Evolutionary conservation across 2,113 vertebrate species (phyloP).

Genomic region (Calidris pugnax): DNA sequence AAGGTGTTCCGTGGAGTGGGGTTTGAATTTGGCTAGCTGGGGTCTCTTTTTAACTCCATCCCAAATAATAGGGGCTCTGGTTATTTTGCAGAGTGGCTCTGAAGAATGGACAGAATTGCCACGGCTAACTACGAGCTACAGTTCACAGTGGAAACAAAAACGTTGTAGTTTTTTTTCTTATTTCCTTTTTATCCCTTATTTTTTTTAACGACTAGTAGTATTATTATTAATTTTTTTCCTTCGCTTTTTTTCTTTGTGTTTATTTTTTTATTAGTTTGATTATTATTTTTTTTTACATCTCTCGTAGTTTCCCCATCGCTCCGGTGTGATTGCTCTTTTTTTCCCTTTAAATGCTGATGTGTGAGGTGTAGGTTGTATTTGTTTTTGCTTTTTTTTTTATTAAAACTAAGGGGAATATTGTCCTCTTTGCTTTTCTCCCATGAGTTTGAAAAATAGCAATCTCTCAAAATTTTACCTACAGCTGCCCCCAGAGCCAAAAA

Average conservation of each 20-base stretch:
- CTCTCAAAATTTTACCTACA: constrained; percentile 75
- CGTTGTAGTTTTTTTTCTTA: constrained; percentile 77
- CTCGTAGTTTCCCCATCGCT: too few relatives aligned
- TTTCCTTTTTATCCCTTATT: constrained; percentile 68
- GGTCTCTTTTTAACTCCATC: constrained; percentile 71
- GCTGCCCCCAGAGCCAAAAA: constrained; percentile 64
- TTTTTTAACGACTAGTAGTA: background rate
- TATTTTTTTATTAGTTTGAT: too few relatives aligned
- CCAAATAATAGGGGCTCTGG: constrained; percentile 81
- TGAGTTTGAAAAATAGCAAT: constrained; percentile 76
- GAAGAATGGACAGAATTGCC: constrained; percentile 79
- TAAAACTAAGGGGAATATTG: too few relatives aligned
- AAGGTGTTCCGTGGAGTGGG: constrained; percentile 56
- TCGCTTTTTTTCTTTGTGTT: too few relatives aligned
- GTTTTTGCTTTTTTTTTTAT: too few relatives aligned
- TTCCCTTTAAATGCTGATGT: too few relatives aligned
- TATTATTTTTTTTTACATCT: too few relatives aligned
- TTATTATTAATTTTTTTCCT: background rate
- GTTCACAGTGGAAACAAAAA: constrained; percentile 77
- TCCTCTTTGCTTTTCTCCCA: constrained; percentile 43
- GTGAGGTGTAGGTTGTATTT: too few relatives aligned
- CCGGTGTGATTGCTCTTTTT: too few relatives aligned
- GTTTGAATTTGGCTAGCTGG: constrained; percentile 73
- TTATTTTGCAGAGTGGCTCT: constrained; percentile 82
- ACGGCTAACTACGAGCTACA: constrained; percentile 78